Percentiles rank a stretch among this genome's conserved stretches.
phyloP scores from a whole-genome alignment of 2,888 invertebrate genomes.

The Andrena marginata region DNA sequence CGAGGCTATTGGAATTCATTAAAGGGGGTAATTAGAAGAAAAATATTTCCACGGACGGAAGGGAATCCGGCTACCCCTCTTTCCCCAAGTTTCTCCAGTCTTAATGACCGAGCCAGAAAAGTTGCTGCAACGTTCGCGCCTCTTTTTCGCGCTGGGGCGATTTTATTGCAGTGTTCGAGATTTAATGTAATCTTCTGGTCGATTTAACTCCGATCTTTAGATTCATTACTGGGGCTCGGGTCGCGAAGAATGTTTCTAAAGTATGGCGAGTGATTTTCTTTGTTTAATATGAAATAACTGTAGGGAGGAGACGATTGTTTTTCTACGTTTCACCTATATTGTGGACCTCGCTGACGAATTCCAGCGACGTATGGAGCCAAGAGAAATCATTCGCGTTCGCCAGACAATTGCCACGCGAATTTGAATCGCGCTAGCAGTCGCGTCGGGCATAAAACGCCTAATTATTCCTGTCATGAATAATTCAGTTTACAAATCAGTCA shows the following conservation, averaged over 20 bases:
- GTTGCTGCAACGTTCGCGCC: neutral
- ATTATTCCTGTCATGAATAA: slow-evolving; percentile 74
- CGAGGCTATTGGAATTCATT: slow-evolving; percentile 14
- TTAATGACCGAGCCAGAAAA: neutral
- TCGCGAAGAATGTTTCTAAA: too few species aligned
- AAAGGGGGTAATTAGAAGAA: slow-evolving; percentile 26
- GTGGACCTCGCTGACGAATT: slow-evolving; percentile 25
- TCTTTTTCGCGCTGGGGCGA: neutral
- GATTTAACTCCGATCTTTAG: too few species aligned
- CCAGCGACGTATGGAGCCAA: slow-evolving; percentile 16
- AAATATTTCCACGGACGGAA: slow-evolving; percentile 23
- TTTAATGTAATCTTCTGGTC: neutral
- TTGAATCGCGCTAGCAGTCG: slow-evolving; percentile 53
- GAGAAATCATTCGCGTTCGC: slow-evolving; percentile 37
- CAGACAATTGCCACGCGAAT: slow-evolving; percentile 60
- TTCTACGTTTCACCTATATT: slow-evolving; percentile 1
- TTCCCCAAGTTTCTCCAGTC: neutral
- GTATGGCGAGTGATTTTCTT: too few species aligned
- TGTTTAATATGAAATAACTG: too few species aligned
- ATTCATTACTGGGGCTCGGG: too few species aligned
- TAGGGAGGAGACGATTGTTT: too few species aligned
- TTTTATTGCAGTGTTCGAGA: neutral
- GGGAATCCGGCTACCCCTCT: slow-evolving; percentile 15
- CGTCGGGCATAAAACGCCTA: slow-evolving; percentile 68
- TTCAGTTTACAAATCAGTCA: slow-evolving; percentile 70